phyloP scores from a whole-genome alignment of 2,113 vertebrate genomes.

The Strix uralensis region DNA sequence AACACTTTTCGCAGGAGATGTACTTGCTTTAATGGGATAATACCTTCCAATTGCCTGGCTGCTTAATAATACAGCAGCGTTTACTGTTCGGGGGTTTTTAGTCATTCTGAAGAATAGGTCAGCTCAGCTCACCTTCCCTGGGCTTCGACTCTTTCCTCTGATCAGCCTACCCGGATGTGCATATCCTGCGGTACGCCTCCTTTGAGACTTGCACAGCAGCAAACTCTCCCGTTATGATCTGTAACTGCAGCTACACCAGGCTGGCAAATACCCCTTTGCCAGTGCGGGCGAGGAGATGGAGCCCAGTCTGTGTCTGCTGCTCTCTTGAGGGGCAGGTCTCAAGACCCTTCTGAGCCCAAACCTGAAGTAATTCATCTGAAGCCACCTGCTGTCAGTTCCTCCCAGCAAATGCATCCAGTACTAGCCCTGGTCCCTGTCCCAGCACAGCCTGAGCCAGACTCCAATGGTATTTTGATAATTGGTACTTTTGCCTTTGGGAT shows the following conservation, averaged over 20 bases:
- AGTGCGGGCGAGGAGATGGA: background rate
- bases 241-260: background rate
- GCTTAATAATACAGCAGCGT: background rate
- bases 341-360: background rate
- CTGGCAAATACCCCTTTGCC: background rate
- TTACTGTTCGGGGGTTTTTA: background rate
- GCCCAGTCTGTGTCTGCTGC: background rate
- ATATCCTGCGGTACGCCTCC: background rate
- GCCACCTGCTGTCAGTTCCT: background rate
- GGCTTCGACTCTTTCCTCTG: background rate
- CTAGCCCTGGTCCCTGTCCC: background rate
- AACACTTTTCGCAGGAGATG: background rate
- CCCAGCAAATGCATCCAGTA: fast-evolving
- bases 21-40: background rate
- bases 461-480: background rate
- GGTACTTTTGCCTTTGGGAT: background rate
- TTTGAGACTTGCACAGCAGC: background rate
- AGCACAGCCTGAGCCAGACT: background rate
- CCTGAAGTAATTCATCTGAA: background rate
- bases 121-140: background rate
- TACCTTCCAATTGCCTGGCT: background rate
- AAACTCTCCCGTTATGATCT: fast-evolving
- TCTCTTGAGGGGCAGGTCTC: background rate
- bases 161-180: background rate
- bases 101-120: background rate